These are phyloP conservation scores for Drosophila prolongata DNA, from an alignment of 2,888 invertebrate genomes.

Conservation along the genomic window DNA sequence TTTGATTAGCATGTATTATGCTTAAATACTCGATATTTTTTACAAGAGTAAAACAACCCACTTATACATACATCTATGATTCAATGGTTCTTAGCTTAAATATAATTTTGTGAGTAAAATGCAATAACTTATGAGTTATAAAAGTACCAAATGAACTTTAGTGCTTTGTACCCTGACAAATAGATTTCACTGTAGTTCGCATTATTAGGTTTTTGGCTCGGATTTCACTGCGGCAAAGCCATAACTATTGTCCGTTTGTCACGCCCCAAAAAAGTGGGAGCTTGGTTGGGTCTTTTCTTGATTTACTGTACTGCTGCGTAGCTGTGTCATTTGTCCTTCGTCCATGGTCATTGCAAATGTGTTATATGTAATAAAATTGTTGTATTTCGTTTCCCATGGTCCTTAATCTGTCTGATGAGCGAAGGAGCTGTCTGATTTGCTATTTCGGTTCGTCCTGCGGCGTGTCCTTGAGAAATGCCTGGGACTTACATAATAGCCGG, in stretches of 20 bases:
- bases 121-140: background rate
- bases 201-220: slow-evolving; percentile 19
- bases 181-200: slow-evolving; percentile 21
- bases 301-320: slow-evolving; percentile 56
- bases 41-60: no score
- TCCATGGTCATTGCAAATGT: slow-evolving; percentile 58
- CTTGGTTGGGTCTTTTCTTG: slow-evolving; percentile 31
- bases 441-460: slow-evolving; percentile 44
- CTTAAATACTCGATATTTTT: no score
- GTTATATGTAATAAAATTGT: slow-evolving; percentile 54
- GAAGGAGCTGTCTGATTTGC: slow-evolving; percentile 40
- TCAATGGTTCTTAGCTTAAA: background rate
- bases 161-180: slow-evolving; percentile 4
- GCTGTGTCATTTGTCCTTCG: slow-evolving; percentile 62
- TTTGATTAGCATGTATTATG: no score
- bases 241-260: slow-evolving; percentile 59
- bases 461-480: slow-evolving; percentile 50
- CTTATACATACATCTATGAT: no score
- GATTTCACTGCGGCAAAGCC: slow-evolving; percentile 39
- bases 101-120: background rate
- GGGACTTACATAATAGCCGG: slow-evolving; percentile 60
- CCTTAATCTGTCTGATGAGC: slow-evolving; percentile 34
- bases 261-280: slow-evolving; percentile 48
- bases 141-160: background rate
- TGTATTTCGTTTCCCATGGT: slow-evolving; percentile 31